Base-by-base conservation (phyloP, 2,888 invertebrate genomes). In the Eupithecia insigniata region DNA sequence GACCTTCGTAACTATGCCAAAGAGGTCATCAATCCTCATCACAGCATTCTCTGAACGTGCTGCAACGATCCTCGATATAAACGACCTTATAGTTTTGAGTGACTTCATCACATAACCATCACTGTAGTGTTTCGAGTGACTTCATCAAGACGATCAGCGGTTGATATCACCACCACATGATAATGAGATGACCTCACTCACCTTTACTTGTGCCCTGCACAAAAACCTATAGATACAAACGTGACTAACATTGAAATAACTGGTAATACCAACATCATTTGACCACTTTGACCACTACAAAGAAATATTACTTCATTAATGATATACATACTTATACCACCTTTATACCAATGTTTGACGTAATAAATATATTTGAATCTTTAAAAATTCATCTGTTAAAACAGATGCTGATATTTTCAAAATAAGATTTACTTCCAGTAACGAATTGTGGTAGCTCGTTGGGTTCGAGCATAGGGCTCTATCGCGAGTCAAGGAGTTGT, bases 181-280 rank as follows among this genome's bases (percentile, higher is more conserved):
- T 68, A 65, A 73, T 70, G 60, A 43, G 74, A 73, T 79, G 79
- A 79, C 67, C 66, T 78, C 78, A 79, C 55, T 55, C 60, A 32
- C 22, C 61, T 62, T 34, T 32, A 34, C 61, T 34, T 62, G 32
- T 62, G n/a, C 32, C 46, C 32, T n/a, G 12, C 32, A 62, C 61
- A 62, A 62, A 62, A 62, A 62, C 61, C 28, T 32, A 32, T 60
- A n/a, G 10, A 32, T 30, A 30, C 8, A 60, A n/a, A 34, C 12
- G 32, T 32, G 32, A 62, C 12, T 32, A n/a, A 32, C 12, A 32
- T n/a, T 34, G 0, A n/a, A 34, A 60, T 55, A 0, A 14, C 55
- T 55, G 26, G 26, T 55, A 55, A 55, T 55, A 55, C 55, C 46
- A 4, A 51, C 22, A 26, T 55, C 26, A 55, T 55, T 55, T 14